Evolutionary conservation across 2,888 invertebrate genomes (phyloP), one percentile per base, ranked within the genome.

Genomic region (Meteorus cinctellus): DNA sequence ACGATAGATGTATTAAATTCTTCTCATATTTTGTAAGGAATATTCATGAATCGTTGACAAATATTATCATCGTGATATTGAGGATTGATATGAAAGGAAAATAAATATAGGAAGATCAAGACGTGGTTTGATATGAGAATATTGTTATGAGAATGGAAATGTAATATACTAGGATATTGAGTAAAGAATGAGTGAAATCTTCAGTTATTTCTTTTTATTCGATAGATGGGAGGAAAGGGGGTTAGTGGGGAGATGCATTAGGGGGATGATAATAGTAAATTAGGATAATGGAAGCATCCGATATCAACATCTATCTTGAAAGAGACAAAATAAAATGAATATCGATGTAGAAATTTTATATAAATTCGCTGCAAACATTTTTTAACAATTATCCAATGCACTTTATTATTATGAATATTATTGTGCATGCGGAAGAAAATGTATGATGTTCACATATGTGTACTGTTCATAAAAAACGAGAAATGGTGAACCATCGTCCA

Each of bases 401-500:
- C 34, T 31, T 55, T 69, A 5, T n/a, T 63, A 63, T 72, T 29
- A 63, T 41, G 41, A 62, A 41, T 65, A 41, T 62, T 45, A 59
- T 60, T 55, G 59, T 29, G n/a, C 8, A 45, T 29, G 34, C 14
- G 45, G 55, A 29, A 73, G 27, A 41, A 41, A 73, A 67, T 73
- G 29, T 66, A 41, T 59, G 41, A 59, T 67, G 66, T 19, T n/a
- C 73, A 59, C 59, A 62, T 63, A 63, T 29, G 68, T 70, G 65
- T 55, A 27, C 59, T 16, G 36, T 65, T 55, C 41, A 34, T 48
- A 65, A 31, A 74, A 63, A 75, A 51, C n/a, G 16, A 73, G 27
- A 45, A 75, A 70, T 36, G 34, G n/a, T 75, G 65, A 75, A 70
- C n/a, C 55, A 6, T 75, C 65, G 63, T 70, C 45, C 69, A 69